Conservation (phyloP, 2,113 vertebrate genomes). For the Plotosus lineatus region DNA sequence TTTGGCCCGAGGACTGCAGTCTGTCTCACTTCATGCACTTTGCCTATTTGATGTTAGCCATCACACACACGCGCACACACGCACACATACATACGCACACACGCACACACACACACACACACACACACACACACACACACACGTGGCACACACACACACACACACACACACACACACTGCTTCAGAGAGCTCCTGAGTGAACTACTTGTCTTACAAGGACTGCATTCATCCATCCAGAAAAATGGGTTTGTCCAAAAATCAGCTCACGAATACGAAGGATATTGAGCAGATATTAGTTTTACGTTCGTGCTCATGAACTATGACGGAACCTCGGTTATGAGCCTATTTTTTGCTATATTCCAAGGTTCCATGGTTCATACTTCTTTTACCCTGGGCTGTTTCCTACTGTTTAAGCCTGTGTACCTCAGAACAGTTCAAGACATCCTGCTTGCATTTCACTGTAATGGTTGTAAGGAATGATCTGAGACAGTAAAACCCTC, state of each 20-base stretch:
- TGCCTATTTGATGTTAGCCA: conserved; percentile 43
- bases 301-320: not conserved
- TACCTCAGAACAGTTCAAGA: no score
- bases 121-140: no score
- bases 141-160: not conserved
- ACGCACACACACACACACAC: no score
- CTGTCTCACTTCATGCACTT: conserved; percentile 41
- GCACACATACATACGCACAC: no score
- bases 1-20: conserved; percentile 25
- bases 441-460: no score
- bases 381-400: not conserved
- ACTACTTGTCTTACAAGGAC: not conserved
- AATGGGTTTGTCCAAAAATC: conserved; percentile 15
- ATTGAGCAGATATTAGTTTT: not conserved
- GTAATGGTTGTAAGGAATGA: no score
- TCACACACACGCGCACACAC: no score
- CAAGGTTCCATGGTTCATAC: not conserved
- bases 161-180: not conserved
- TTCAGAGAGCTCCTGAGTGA: not conserved
- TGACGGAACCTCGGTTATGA: not conserved
- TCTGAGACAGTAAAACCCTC: no score
- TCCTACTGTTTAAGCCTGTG: not conserved
- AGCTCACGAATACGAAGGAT: not conserved
- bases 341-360: not conserved
- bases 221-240: conserved; percentile 32